Base-by-base conservation (phyloP, 92 coral and sea anemone species). In the Porites divaricata region DNA sequence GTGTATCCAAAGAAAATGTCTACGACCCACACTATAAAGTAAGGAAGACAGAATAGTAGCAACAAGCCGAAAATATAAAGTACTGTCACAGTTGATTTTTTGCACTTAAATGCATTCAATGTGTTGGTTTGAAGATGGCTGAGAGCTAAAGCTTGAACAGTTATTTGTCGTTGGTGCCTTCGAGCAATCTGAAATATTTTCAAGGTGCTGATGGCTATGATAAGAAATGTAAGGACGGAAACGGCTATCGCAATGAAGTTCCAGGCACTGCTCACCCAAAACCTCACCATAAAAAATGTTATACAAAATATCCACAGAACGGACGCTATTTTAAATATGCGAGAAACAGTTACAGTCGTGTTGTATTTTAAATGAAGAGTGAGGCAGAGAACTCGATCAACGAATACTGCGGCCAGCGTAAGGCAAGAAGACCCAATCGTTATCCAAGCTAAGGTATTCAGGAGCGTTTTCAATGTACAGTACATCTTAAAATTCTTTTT, bases 331-430 rank as follows among this genome's bases (percentile, higher is more conserved):
- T 45, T n/a, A 22, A 62, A 56, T 1, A 85, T 83, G 54, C 83
- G 35, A 54, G 28, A 57, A 63, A 64, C 48, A 14, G 88, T 85
- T 15, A 85, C 83, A 2, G 77, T 9, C n/a, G 45, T 22, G 77
- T 53, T 64, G 70, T 85, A 85, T 12, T 83, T 76, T 25, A 85
- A 23, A 52, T 85, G 88, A 2, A 85, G 66, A 15, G 48, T 80
- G 12, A 85, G 57, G 4, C 83, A 83, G 41, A 85, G 88, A 9
- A 63, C 70, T 5, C 88, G 88, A 48, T 85, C 88, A 9, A 85
- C 52, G 15, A 62, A 65, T 28, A 85, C 56, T 9, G 83, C 68
- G 56, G 74, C 76, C 28, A 85, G 52, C 2, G 75, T 85, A 48
- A 75, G 51, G 7, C 76, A 50, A 19, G 88, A 85, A 1, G 51